Percentiles rank a stretch among this genome's conserved stretches.
Evolutionary conservation across 2,888 invertebrate genomes (phyloP).

Genomic region (Aleiodes leptofemur): DNA sequence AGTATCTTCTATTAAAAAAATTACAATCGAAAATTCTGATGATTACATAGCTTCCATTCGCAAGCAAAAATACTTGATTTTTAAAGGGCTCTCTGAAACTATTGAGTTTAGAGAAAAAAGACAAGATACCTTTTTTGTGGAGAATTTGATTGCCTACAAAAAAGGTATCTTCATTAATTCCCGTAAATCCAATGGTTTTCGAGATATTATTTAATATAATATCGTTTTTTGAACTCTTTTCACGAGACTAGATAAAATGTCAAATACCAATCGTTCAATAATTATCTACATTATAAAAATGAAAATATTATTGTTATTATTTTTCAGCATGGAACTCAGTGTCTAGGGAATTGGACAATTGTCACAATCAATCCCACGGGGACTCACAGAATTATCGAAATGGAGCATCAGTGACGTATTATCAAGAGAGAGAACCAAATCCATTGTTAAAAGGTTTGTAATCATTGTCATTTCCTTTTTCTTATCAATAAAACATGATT

Average conservation of each 20-base stretch:
- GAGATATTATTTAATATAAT: background rate
- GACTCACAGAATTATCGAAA: conserved; percentile 71
- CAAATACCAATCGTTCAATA: background rate
- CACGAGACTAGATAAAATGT: too few relatives aligned
- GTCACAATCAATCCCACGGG: conserved; percentile 68
- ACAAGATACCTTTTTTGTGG: too few relatives aligned
- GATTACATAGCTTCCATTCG: too few relatives aligned
- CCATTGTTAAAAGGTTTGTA: conserved; percentile 70
- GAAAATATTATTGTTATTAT: conserved; percentile 8
- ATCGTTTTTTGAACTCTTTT: conserved; percentile 51
- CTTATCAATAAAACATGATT: background rate
- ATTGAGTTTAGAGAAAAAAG: too few relatives aligned
- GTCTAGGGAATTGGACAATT: conserved; percentile 78
- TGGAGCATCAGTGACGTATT: conserved; percentile 80
- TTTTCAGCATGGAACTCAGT: conserved; percentile 75
- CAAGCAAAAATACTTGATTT: too few relatives aligned
- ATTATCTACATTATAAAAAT: background rate
- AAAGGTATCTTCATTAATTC: too few relatives aligned
- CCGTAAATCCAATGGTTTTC: too few relatives aligned
- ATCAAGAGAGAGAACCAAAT: conserved; percentile 78
- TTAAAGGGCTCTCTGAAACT: background rate
- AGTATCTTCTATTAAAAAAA: too few relatives aligned
- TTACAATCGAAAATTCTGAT: too few relatives aligned
- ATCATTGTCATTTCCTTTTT: background rate
- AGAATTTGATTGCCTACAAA: too few relatives aligned